Base-by-base conservation (phyloP, 2,113 vertebrate genomes). In the Nesoenas mayeri region DNA sequence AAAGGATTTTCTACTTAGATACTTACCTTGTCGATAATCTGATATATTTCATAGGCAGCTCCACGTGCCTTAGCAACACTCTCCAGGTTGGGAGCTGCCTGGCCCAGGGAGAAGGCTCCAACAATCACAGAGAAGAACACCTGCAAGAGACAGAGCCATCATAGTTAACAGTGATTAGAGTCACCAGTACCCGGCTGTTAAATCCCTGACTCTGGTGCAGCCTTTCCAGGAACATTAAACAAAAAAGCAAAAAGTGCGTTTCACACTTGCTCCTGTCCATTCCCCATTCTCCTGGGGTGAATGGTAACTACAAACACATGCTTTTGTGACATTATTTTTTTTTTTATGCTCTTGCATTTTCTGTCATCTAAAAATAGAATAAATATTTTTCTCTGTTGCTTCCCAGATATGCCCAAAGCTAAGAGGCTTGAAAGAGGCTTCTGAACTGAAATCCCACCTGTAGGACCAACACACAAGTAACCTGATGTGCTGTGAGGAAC, bases 21-120 rank as follows among this genome's bases (percentile, higher is more conserved):
- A 29, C 20, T 81, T 98, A 99, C 98, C 93, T 97, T 98, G 81
- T 97, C 98, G 38, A 99, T 98, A 51, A 98, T 98, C 12, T 34
- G 97, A 95, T 98, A 99, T 20, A 99, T 92, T 93, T 98, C 97
- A 77, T 97, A 98, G 62, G 98, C 98, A 91, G 98, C 98, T 34
- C 98, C 98, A 71, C 97, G 98, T 60, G 98, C 98, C 10, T 97
- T 99, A 73, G 98, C 95, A 64, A 99, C 64, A 21, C 96, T 97
- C 92, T 99, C 98, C 64, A 99, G 94, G 71, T 98, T 98, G 85
- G 98, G 98, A 85, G 97, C 97, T 11, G 96, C 98, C 38, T 98
- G 98, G 38, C 98, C 98, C 84, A 99, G 24, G 53, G 97, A 98
- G 77, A 98, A 98, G 34, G 98, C 60, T 36, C 97, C 98, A 0